Evolutionary conservation across 2,113 vertebrate genomes (phyloP), one percentile per base, ranked within the genome.

Genomic region (Clarias magur): DNA sequence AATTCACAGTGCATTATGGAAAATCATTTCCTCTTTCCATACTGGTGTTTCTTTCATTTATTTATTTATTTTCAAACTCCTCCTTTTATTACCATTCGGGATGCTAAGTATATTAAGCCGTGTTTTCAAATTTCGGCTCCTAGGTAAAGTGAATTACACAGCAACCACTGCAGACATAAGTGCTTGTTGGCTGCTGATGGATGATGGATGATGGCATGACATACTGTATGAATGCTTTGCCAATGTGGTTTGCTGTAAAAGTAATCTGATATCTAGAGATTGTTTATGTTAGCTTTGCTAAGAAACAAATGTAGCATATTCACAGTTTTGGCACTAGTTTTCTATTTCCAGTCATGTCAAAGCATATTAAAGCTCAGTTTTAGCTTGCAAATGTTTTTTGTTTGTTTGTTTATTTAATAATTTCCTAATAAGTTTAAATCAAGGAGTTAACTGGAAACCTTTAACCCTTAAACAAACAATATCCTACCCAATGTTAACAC

Each of bases 221-320:
- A 98, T 83, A n/a, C n/a, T n/a, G n/a, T n/a, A 91, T 88, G 82
- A 97, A 97, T 5, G 94, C 94, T 30, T 86, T 94, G n/a, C 95
- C 96, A 16, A 91, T 90, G 34, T 93, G 91, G 1, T 91, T 90
- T 80, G 17, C 38, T 10, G 0, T 23, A 80, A 60, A 3, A 62
- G 57, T 60, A 80, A 80, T 62, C 27, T 60, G 56, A 60, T 80
- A 60, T 60, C 57, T 80, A 17, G 13, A 76, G 73, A 53, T 23
- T 8, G 23, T n/a, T 16, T n/a, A 78, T 54, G 10, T 2, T 42
- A 75, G 21, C 25, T 23, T 25, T 10, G 4, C 21, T 48, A 10
- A 38, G 34, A 38, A 34, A 53, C 48, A 13, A 53, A 2, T 12
- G 15, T 25, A 53, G 38, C 27, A 17, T 4, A 57, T 57, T 79